These are phyloP conservation scores for Brassicogethes aeneus DNA, from an alignment of 2,888 invertebrate species.

Conservation along the genomic window DNA sequence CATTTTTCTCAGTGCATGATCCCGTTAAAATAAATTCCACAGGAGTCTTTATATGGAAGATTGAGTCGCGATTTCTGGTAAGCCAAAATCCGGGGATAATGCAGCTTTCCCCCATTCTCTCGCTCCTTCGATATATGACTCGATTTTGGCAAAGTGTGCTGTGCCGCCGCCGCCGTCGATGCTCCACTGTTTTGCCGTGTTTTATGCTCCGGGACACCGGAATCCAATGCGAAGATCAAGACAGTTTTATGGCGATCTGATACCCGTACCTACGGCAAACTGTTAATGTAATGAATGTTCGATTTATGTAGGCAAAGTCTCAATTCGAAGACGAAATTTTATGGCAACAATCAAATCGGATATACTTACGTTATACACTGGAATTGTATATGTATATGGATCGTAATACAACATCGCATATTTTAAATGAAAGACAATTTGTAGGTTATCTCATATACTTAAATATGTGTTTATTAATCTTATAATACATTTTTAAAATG, in stretches of 20 bases:
- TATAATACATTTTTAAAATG: too few species aligned
- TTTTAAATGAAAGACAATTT: too few species aligned
- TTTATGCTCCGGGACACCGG: slow-evolving; percentile 27
- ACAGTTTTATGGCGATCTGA: slow-evolving; percentile 40
- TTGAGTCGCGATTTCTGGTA: slow-evolving; percentile 40
- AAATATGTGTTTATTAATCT: too few species aligned
- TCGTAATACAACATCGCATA: too few species aligned
- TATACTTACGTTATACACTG: too few species aligned
- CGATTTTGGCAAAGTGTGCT: slow-evolving; percentile 37
- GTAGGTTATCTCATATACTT: too few species aligned
- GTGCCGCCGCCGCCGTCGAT: slow-evolving; percentile 9
- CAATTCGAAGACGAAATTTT: slow-evolving; percentile 29
- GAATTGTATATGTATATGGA: too few species aligned
- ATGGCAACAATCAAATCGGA: slow-evolving; percentile 12
- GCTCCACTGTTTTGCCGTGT: slow-evolving; percentile 12
- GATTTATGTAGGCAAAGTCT: slow-evolving; percentile 16
- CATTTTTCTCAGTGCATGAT: neutral
- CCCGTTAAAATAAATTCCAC: slow-evolving; percentile 16
- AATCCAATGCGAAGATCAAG: slow-evolving; percentile 34
- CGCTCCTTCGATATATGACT: slow-evolving; percentile 33
- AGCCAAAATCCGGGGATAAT: slow-evolving; percentile 41
- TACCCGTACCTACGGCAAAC: slow-evolving; percentile 27
- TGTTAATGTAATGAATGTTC: slow-evolving; percentile 29
- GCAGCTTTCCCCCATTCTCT: too few species aligned
- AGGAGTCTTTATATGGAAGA: too few species aligned